Percentiles rank a stretch among this genome's conserved stretches.
These are phyloP conservation scores for Tympanoctomys barrerae DNA, from an alignment of 2,797 vertebrate species.

Conservation along the genomic window DNA sequence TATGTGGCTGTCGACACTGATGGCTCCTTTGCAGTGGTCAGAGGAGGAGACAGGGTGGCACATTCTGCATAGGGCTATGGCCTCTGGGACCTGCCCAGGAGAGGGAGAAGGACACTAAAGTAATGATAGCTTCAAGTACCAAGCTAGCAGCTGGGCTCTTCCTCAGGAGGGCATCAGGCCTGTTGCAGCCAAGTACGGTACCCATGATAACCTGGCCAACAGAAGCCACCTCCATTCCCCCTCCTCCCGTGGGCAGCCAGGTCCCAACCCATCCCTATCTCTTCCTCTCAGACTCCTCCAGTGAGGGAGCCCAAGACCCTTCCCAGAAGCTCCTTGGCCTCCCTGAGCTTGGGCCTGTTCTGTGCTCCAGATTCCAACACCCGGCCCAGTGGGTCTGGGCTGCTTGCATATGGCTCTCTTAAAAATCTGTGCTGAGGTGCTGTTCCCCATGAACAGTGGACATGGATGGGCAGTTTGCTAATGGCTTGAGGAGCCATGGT, in stretches of 20 bases:
- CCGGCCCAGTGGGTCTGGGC: slow-evolving; percentile 71
- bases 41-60: background rate
- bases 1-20: background rate
- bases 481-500: slow-evolving; percentile 67
- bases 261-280: too few relatives aligned
- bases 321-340: background rate
- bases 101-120: background rate
- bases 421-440: slow-evolving; percentile 81
- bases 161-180: background rate
- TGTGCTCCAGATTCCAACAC: background rate
- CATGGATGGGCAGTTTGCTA: background rate
- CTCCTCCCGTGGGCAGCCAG: background rate
- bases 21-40: background rate
- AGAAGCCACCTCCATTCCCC: background rate
- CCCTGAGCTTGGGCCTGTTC: background rate
- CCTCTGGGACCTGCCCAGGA: background rate
- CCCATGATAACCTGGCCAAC: background rate
- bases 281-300: background rate
- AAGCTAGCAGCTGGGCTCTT: background rate
- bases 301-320: background rate
- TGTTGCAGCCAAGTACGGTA: background rate
- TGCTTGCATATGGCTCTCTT: slow-evolving; percentile 60
- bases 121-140: background rate
- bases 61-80: background rate
- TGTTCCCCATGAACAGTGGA: slow-evolving; percentile 61